These are phyloP conservation scores for Butorides virescens DNA, from an alignment of 2,113 vertebrate genomes.

Conservation along the genomic window DNA sequence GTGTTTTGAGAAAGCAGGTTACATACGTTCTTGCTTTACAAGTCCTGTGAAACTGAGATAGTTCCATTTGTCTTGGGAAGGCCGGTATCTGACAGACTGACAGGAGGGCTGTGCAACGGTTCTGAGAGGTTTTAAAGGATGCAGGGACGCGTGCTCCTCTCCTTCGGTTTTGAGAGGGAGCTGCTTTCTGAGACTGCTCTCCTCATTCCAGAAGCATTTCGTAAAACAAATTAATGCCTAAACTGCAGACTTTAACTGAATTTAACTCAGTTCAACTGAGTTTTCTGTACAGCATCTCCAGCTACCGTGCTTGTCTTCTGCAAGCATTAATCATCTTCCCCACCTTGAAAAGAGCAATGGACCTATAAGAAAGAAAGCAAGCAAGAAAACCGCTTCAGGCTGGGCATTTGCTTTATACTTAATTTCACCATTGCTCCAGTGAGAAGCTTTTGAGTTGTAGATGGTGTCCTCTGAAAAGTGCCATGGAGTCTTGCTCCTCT, in stretches of 20 bases:
- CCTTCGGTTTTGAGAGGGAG: background rate
- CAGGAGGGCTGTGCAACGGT: background rate
- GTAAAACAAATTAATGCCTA: background rate
- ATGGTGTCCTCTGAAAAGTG: background rate
- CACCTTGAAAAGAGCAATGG: background rate
- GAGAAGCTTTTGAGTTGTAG: background rate
- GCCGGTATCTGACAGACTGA: background rate
- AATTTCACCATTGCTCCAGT: background rate
- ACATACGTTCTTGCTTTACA: background rate
- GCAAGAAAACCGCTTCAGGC: accelerated
- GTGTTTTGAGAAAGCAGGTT: slow-evolving; percentile 51
- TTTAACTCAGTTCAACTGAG: background rate
- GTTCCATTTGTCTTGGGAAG: slow-evolving; percentile 28
- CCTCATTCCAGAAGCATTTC: background rate
- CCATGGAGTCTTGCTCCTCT: accelerated
- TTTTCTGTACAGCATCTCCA: background rate
- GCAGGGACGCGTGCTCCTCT: background rate
- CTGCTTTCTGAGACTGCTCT: background rate
- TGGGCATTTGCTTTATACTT: background rate
- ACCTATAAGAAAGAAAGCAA: background rate
- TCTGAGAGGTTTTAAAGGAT: background rate
- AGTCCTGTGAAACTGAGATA: background rate
- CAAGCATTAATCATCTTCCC: background rate
- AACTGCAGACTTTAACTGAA: background rate
- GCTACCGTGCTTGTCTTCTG: background rate